Evolutionary conservation across 2,797 vertebrate species (phyloP).

Genomic region (Numenius phaeopus): DNA sequence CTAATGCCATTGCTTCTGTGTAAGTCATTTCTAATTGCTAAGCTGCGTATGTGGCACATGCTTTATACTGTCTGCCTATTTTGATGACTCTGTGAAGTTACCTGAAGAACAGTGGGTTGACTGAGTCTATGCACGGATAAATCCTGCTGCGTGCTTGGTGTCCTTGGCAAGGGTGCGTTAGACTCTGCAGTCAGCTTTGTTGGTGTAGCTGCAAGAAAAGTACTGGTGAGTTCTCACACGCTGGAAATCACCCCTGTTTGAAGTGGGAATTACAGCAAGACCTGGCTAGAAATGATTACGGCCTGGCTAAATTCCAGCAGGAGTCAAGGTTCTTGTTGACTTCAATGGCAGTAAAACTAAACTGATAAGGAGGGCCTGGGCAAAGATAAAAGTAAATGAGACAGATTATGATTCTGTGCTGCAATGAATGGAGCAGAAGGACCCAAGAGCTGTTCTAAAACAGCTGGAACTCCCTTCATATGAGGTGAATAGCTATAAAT

Average conservation of each 20-base stretch:
- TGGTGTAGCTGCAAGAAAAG: constrained; percentile 77
- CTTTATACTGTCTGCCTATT: neutral
- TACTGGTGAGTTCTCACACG: neutral
- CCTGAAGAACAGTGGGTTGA: constrained; percentile 73
- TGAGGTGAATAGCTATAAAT: neutral
- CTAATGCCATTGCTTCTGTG: neutral
- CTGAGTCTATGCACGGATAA: constrained; percentile 68
- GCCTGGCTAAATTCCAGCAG: neutral
- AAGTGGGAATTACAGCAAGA: neutral
- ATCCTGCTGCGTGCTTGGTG: constrained; percentile 70
- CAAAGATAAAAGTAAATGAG: constrained; percentile 15
- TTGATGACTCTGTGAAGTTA: constrained; percentile 31
- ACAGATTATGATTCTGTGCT: neutral
- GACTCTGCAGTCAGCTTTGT: constrained; percentile 77
- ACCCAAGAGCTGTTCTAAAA: neutral
- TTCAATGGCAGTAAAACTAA: constrained; percentile 14
- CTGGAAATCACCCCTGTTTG: neutral
- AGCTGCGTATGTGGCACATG: neutral
- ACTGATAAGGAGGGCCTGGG: neutral
- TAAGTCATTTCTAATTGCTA: neutral
- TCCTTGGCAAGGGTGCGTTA: constrained; percentile 70
- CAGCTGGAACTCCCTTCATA: neutral
- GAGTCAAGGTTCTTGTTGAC: constrained; percentile 20
- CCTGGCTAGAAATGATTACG: neutral
- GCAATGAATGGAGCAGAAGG: neutral